Conservation (phyloP, 2,888 invertebrate genomes). For the Spodoptera littoralis region DNA sequence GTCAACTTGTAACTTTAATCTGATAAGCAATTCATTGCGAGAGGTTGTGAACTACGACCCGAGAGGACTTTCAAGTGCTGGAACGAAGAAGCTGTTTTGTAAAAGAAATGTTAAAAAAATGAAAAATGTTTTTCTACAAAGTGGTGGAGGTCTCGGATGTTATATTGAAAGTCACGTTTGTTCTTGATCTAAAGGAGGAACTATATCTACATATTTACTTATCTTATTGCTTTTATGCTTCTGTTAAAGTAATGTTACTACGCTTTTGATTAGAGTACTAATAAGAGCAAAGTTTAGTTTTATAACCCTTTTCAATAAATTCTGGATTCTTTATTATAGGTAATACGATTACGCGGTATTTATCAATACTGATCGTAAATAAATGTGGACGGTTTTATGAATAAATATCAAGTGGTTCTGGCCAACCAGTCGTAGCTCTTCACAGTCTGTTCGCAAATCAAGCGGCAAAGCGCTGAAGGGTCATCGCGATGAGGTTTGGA, state of each 20-base stretch:
- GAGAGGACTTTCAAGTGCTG: slow-evolving; percentile 3
- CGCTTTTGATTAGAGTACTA: too few relatives aligned
- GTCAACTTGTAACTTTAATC: slow-evolving; percentile 44
- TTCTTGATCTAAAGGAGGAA: too few relatives aligned
- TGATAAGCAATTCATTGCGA: slow-evolving; percentile 48
- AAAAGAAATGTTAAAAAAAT: slow-evolving; percentile 4
- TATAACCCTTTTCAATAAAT: too few relatives aligned
- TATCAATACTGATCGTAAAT: slow-evolving; percentile 55
- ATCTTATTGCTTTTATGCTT: too few relatives aligned
- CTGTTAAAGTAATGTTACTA: too few relatives aligned
- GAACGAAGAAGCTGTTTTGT: neutral
- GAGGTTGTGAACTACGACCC: slow-evolving; percentile 33
- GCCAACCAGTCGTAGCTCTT: slow-evolving; percentile 60
- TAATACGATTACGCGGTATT: slow-evolving; percentile 29
- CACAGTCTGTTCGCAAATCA: slow-evolving; percentile 69
- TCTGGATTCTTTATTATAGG: too few relatives aligned
- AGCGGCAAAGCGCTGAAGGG: slow-evolving; percentile 62
- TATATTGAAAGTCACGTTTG: too few relatives aligned
- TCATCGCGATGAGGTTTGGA: slow-evolving; percentile 52
- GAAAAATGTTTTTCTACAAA: neutral
- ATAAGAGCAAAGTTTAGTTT: too few relatives aligned
- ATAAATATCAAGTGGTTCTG: slow-evolving; percentile 46
- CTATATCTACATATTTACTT: too few relatives aligned
- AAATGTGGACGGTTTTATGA: slow-evolving; percentile 46
- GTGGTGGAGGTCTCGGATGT: too few relatives aligned